Evolutionary conservation across 1,140 invertebrate genomes (phyloP), one percentile per base, ranked within the genome.

Genomic region (Thaumatotibia leucotreta): DNA sequence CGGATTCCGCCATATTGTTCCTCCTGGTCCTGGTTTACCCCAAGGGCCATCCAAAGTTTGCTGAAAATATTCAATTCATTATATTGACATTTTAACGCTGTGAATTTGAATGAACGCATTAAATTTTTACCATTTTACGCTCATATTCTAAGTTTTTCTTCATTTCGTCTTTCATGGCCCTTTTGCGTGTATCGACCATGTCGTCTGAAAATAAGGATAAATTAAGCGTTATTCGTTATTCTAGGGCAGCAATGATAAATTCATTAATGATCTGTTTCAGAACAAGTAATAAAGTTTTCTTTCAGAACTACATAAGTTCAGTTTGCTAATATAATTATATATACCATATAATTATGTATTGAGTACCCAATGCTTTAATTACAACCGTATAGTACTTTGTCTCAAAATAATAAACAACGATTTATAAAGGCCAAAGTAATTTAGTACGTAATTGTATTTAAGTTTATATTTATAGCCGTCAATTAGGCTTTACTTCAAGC

Each of bases 1-100:
- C 67, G 93, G 94, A 80, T 93, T 92, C 77, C 94, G 91, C 94
- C 94, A 94, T 75, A 89, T 91, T 61, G 83, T 83, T 70, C 94
- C 94, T 64, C 94, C 94, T 66, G 94, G 94, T 68, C 94, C 94
- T 4, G 92, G 92, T 74, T 91, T 92, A 62, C 94, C 94, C 94
- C 94, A 94, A 17, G 93, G 93, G 29, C 86, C 86, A 11, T 85
- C 82, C 78, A 89, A 81, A 1, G 77, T 74, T 65, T 88, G 78
- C 90, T 91, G 67, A 65, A 88, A 88, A 68, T 54, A 58, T 29
- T 58, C 22, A 52, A 52, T 10, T 6, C n/a, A 4, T 29, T 27
- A 4, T 29, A n/a, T 58, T 62, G 2, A 5, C 64, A 29, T 63
- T 23, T 64, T 8, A 67, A 39, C 32, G 6, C 22, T 65, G 14